phyloP scores from a whole-genome alignment of 2,888 invertebrate species.

The Cosmia trapezina region DNA sequence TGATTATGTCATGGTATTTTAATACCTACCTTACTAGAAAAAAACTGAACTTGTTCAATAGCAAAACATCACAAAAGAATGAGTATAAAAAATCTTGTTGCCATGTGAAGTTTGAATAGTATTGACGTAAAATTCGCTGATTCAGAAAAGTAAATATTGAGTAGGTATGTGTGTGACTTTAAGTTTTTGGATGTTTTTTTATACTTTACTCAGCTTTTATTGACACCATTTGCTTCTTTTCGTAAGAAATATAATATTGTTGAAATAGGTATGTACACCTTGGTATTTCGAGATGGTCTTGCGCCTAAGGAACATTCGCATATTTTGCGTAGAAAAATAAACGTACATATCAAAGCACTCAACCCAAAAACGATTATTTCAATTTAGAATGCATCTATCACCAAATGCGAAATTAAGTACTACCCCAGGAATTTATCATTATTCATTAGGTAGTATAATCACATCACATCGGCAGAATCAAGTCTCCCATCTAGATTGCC shows the following conservation, averaged over 20 bases:
- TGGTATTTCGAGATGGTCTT: background rate
- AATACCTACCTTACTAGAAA: background rate
- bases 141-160: slow-evolving; percentile 26
- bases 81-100: slow-evolving; percentile 21
- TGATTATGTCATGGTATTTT: slow-evolving; percentile 6
- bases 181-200: slow-evolving; percentile 15
- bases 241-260: slow-evolving; percentile 14
- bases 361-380: background rate
- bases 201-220: slow-evolving; percentile 28
- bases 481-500: slow-evolving; percentile 29
- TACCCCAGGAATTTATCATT: background rate
- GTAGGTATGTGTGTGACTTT: slow-evolving; percentile 4
- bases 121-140: slow-evolving; percentile 34
- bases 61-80: slow-evolving; percentile 19
- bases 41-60: slow-evolving; percentile 6
- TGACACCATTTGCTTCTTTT: slow-evolving; percentile 21
- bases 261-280: background rate
- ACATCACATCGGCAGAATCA: too few species aligned
- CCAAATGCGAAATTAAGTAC: background rate
- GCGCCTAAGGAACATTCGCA: background rate
- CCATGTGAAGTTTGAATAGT: slow-evolving; percentile 29
- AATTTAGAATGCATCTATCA: background rate
- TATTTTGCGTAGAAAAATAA: background rate
- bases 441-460: background rate
- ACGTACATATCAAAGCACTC: too few species aligned